A percentile compares a stretch with the other conserved stretches of the same genome.
Conservation (phyloP, 2,797 vertebrate genomes). For the Coreius guichenoti region DNA sequence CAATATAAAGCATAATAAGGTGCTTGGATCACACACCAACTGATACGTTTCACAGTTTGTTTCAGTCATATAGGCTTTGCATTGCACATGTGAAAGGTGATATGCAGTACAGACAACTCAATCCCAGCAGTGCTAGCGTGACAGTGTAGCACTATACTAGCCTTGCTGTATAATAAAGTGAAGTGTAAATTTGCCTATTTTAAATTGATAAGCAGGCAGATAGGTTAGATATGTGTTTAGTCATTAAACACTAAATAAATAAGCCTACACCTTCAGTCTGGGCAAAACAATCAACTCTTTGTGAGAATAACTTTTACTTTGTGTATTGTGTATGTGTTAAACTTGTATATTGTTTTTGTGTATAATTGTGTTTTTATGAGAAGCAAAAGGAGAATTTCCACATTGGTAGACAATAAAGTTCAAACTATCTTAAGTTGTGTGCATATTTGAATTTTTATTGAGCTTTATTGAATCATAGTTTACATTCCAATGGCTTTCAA, state of each 20-base stretch:
- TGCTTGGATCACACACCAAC: background rate
- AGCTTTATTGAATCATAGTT: constrained; percentile 6
- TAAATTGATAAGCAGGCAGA: background rate
- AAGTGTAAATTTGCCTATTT: background rate
- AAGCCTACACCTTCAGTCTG: background rate
- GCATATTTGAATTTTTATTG: constrained; percentile 2
- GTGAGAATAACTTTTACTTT: background rate
- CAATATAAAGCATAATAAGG: background rate
- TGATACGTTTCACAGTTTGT: constrained; percentile 20
- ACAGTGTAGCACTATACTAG: constrained; percentile 1
- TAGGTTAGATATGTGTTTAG: background rate
- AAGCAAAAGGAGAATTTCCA: background rate
- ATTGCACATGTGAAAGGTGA: constrained; percentile 8
- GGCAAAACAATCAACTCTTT: background rate
- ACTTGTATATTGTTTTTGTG: background rate
- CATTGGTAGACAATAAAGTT: background rate
- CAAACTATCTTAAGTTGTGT: background rate
- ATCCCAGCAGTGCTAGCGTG: background rate
- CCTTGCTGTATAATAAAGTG: background rate
- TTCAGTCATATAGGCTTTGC: constrained; percentile 5
- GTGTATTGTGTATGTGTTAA: background rate
- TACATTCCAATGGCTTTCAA: background rate
- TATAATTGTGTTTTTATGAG: background rate
- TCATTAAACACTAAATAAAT: background rate
- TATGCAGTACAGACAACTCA: background rate